phyloP scores from a whole-genome alignment of 2,888 invertebrate species.

The Agrochola lychnidis region DNA sequence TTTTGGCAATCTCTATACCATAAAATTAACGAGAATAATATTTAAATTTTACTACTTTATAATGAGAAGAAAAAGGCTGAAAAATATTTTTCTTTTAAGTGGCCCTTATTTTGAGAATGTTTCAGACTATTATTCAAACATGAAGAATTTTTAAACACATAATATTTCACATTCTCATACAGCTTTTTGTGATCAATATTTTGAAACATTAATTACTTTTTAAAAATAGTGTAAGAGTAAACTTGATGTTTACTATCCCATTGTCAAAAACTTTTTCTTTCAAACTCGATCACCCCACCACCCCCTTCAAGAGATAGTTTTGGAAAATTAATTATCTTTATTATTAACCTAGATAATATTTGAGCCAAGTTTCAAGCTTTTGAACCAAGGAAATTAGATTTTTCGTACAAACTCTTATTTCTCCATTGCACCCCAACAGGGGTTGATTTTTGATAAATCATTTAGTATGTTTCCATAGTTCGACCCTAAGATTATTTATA shows the following conservation, averaged over 20 bases:
- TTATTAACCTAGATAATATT: too few relatives aligned
- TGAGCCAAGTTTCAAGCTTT: too few relatives aligned
- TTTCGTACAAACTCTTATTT: too few relatives aligned
- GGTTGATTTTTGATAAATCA: too few relatives aligned
- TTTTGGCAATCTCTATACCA: conserved; percentile 47
- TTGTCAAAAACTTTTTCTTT: too few relatives aligned
- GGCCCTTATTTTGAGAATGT: background rate
- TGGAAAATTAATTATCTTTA: too few relatives aligned
- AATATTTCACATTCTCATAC: background rate
- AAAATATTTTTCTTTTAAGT: background rate
- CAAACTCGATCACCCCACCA: too few relatives aligned
- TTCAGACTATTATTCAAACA: background rate
- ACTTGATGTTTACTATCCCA: background rate
- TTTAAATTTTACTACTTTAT: conserved; percentile 18
- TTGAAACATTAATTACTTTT: background rate
- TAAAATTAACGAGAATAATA: conserved; percentile 33
- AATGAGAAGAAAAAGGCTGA: background rate
- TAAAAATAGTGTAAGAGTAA: conserved; percentile 1
- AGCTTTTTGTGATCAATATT: background rate
- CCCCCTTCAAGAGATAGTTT: too few relatives aligned
- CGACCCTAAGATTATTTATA: too few relatives aligned
- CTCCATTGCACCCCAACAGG: too few relatives aligned
- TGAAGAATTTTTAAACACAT: background rate
- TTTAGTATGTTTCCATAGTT: too few relatives aligned
- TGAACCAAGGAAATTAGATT: too few relatives aligned